A percentile compares a stretch with the other conserved stretches of the same genome.
Conservation (phyloP, 1,140 invertebrate species). For the Eulimnadia texana region DNA sequence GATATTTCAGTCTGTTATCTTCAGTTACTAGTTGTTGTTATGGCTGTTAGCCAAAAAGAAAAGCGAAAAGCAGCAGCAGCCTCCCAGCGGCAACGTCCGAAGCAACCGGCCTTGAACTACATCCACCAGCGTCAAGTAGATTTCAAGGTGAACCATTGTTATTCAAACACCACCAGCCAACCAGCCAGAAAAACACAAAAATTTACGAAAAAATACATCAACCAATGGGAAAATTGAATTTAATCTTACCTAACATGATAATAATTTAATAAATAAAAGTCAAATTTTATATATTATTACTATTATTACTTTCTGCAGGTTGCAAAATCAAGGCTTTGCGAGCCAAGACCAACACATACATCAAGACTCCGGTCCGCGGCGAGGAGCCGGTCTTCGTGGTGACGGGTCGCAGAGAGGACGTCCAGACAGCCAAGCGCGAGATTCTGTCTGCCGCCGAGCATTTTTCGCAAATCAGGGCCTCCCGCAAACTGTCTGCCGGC, state of each 20-base stretch:
- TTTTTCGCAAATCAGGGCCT: constrained; percentile 95
- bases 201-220: background rate
- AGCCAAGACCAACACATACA: constrained; percentile 99
- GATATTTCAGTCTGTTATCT: no score
- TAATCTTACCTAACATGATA: background rate
- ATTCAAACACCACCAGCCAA: no score
- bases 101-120: background rate
- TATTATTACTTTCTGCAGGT: no score
- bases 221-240: background rate
- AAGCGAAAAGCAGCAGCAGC: no score
- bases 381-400: constrained; percentile 99
- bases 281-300: no score
- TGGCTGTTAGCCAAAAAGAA: no score
- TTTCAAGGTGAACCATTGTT: background rate
- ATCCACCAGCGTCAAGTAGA: background rate
- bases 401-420: constrained; percentile 97
- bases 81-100: background rate
- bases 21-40: no score
- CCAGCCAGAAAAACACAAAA: no score
- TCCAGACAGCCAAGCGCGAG: constrained; percentile 87
- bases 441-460: constrained; percentile 97
- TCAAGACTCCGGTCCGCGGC: constrained; percentile 95
- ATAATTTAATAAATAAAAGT: background rate
- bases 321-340: constrained; percentile 98
- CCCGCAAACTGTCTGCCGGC: constrained; percentile 55